Evolutionary conservation across 2,888 invertebrate species (phyloP), one percentile per base, ranked within the genome.

Genomic region (Scrobipalpa costella): DNA sequence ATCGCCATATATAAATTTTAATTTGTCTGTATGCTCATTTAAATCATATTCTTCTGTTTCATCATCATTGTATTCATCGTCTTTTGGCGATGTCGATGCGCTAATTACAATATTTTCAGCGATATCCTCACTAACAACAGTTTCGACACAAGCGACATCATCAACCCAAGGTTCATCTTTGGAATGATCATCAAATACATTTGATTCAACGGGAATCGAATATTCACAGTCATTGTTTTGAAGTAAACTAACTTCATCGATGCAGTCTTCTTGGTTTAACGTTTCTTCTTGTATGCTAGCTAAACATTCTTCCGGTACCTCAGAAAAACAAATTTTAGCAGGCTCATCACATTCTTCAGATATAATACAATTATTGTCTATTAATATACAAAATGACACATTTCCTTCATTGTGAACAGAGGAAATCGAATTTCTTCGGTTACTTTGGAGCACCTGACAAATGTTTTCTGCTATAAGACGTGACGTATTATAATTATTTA

Each of bases 121-220:
- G 47, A 88, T 77, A 63, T 92, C 87, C 57, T 92, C 92, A 68
- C 84, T 88, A 33, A 88, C 83, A 64, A 92, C 85, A 27, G 90
- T 91, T 77, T 92, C 92, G 49, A 89, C 80, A 72, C 88, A 90
- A 44, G 82, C 90, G 15, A 92, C 82, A 69, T 90, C 87, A 63
- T 90, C 88, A 40, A 91, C 83, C 92, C 92, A 92, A 36, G 86
- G 71, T 63, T 83, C 83, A 68, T 79, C 81, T 44, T 76, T 65
- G 3, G 73, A 60, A 69, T 81, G 82, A 66, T 80, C 80, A 65
- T 80, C 76, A 33, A 74, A 67, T 67, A 69, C 71, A 63, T 79
- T 74, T 34, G 78, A 63, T 44, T 72, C 57, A 38, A 75, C 71
- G 7, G 78, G 67, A 63, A 78, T 74, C 34, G 74, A 69, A 72